These are phyloP conservation scores for Drosophila niveifrons DNA, from an alignment of 2,888 invertebrate species.

Conservation along the genomic window DNA sequence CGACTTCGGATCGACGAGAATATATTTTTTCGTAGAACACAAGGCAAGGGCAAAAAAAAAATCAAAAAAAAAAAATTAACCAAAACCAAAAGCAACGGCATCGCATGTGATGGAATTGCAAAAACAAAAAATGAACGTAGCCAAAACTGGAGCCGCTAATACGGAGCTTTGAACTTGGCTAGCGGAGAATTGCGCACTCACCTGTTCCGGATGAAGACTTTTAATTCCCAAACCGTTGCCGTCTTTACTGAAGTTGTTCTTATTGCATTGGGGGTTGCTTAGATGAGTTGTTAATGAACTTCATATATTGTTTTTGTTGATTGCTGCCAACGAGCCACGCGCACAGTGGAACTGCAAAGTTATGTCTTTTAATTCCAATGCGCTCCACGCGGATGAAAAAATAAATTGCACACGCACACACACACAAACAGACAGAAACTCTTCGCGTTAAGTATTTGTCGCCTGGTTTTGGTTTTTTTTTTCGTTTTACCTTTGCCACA, in stretches of 20 bases:
- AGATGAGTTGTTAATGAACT: constrained; percentile 8
- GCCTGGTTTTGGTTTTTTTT: constrained; percentile 10
- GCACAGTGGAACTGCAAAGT: constrained; percentile 35
- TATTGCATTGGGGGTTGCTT: constrained; percentile 49
- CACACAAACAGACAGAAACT: constrained; percentile 29
- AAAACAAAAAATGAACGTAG: constrained; percentile 31
- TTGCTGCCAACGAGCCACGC: constrained; percentile 43
- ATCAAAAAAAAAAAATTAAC: constrained; percentile 21
- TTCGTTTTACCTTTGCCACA: constrained; percentile 25
- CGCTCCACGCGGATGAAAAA: constrained; percentile 67
- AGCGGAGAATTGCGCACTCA: constrained; percentile 34
- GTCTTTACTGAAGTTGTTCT: constrained; percentile 1
- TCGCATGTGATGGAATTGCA: constrained; percentile 32
- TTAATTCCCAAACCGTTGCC: constrained; percentile 8
- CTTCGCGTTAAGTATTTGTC: constrained; percentile 26
- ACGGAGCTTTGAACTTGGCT: constrained; percentile 37
- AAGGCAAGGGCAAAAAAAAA: constrained; percentile 41
- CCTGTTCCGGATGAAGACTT: constrained; percentile 55
- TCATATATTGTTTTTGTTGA: neutral
- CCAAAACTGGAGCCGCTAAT: constrained; percentile 23
- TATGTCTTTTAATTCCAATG: constrained; percentile 29
- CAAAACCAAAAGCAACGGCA: constrained; percentile 44
- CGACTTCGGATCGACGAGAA: constrained; percentile 24
- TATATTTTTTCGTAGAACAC: constrained; percentile 34
- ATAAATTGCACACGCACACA: constrained; percentile 62